Evolutionary conservation across 2,888 invertebrate genomes (phyloP).

Genomic region (Maniola hyperantus): DNA sequence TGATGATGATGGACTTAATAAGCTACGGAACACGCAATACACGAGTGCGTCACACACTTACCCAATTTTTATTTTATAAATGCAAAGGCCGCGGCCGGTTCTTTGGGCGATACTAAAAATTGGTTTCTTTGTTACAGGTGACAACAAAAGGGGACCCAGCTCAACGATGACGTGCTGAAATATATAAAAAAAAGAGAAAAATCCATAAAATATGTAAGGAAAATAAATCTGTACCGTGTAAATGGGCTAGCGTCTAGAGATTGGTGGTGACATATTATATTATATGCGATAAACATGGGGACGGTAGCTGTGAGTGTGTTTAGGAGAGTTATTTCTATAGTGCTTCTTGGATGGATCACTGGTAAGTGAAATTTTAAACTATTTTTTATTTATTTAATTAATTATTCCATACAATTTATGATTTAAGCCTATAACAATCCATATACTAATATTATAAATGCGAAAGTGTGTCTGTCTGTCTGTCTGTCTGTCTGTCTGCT

Average conservation of each 20-base stretch:
- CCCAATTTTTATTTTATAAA: constrained; percentile 23
- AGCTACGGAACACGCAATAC: background rate
- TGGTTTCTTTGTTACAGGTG: constrained; percentile 66
- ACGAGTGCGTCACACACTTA: background rate
- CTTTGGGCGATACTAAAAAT: constrained; percentile 42
- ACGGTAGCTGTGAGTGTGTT: constrained; percentile 50
- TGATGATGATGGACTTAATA: too few relatives aligned
- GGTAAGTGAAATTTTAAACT: constrained; percentile 52
- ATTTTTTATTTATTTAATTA: background rate
- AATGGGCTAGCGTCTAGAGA: constrained; percentile 31
- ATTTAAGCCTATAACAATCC: too few relatives aligned
- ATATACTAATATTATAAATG: too few relatives aligned
- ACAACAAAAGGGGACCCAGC: constrained; percentile 43
- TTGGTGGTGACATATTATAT: constrained; percentile 20
- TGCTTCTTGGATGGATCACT: constrained; percentile 63
- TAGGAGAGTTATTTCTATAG: constrained; percentile 50
- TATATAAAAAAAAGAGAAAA: constrained; percentile 30
- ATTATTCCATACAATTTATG: background rate
- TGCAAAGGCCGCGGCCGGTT: constrained; percentile 37
- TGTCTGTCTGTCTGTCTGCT: too few relatives aligned
- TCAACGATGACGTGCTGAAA: constrained; percentile 42
- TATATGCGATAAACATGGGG: constrained; percentile 55
- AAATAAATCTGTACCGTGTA: constrained; percentile 38
- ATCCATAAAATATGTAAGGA: constrained; percentile 39
- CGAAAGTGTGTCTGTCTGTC: too few relatives aligned